Percentiles rank a stretch among this genome's conserved stretches.
These are phyloP conservation scores for Meda fulgida DNA, from an alignment of 2,797 vertebrate species.

Conservation along the genomic window DNA sequence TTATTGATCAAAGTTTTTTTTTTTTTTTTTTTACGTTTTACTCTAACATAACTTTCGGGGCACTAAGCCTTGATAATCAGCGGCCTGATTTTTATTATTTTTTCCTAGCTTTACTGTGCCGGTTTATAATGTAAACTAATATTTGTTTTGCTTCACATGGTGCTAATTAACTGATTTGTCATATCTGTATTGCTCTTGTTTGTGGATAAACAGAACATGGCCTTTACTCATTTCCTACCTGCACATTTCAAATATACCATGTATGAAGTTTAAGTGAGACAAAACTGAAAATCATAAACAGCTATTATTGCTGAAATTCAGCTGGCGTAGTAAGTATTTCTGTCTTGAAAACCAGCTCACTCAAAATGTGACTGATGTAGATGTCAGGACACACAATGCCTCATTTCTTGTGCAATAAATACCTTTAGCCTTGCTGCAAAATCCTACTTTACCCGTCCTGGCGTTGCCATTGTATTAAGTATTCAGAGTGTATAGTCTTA, in stretches of 20 bases:
- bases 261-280: neutral
- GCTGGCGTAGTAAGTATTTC: neutral
- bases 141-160: constrained; percentile 24
- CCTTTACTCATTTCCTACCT: constrained; percentile 10
- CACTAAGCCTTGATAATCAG: constrained; percentile 9
- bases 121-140: constrained; percentile 12
- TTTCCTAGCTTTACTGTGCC: neutral
- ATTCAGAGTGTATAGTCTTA: constrained; percentile 36
- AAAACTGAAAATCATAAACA: neutral
- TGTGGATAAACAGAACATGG: constrained; percentile 19
- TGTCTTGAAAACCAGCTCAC: constrained; percentile 29
- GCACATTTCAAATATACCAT: constrained; percentile 29
- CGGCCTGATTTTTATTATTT: neutral
- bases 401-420: constrained; percentile 51
- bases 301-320: constrained; percentile 33
- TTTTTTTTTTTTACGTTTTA: neutral
- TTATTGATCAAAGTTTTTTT: constrained; percentile 68
- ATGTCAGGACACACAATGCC: constrained; percentile 28
- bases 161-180: constrained; percentile 30
- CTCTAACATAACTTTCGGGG: constrained; percentile 6
- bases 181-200: constrained; percentile 5
- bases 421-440: constrained; percentile 38
- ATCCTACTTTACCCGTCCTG: constrained; percentile 35
- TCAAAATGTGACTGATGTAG: constrained; percentile 7
- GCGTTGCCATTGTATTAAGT: constrained; percentile 49